phyloP scores from a whole-genome alignment of 2,797 vertebrate species.

The Pelodytes ibericus region DNA sequence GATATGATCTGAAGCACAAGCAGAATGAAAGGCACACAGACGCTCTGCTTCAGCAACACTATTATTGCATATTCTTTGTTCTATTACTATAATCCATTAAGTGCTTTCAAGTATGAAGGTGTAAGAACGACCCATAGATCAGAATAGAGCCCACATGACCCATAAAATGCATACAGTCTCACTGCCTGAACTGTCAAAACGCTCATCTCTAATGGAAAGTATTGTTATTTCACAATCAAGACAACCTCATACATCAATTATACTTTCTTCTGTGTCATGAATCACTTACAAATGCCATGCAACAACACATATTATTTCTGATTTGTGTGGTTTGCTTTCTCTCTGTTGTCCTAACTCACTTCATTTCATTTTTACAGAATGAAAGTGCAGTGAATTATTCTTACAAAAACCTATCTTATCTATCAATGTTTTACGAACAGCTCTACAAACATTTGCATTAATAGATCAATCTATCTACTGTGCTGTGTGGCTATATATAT shows the following conservation, averaged over 20 bases:
- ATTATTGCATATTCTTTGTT: slow-evolving; percentile 71
- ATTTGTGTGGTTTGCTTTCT: slow-evolving; percentile 53
- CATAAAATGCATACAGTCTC: slow-evolving; percentile 72
- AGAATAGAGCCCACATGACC: slow-evolving; percentile 77
- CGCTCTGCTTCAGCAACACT: slow-evolving; percentile 68
- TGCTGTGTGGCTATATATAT: too few species aligned
- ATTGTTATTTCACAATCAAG: slow-evolving; percentile 73
- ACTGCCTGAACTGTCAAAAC: slow-evolving; percentile 69
- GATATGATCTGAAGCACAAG: slow-evolving; percentile 56
- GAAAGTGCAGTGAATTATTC: too few species aligned
- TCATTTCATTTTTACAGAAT: too few species aligned
- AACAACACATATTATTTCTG: slow-evolving; percentile 59
- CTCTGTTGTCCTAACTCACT: slow-evolving; percentile 23
- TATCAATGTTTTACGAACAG: too few species aligned
- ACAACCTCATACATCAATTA: slow-evolving; percentile 71
- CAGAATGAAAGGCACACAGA: slow-evolving; percentile 62
- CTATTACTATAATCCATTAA: slow-evolving; percentile 79
- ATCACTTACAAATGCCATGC: slow-evolving; percentile 60
- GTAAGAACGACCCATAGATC: slow-evolving; percentile 75
- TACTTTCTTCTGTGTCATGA: slow-evolving; percentile 64
- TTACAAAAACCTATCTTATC: too few species aligned
- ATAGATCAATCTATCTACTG: too few species aligned
- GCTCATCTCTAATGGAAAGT: slow-evolving; percentile 74
- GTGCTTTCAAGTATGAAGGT: slow-evolving; percentile 77
- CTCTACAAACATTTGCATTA: too few species aligned